Percentiles rank a stretch among this genome's conserved stretches.
phyloP scores from a whole-genome alignment of 2,113 vertebrate species.

The Nesogale talazaci region DNA sequence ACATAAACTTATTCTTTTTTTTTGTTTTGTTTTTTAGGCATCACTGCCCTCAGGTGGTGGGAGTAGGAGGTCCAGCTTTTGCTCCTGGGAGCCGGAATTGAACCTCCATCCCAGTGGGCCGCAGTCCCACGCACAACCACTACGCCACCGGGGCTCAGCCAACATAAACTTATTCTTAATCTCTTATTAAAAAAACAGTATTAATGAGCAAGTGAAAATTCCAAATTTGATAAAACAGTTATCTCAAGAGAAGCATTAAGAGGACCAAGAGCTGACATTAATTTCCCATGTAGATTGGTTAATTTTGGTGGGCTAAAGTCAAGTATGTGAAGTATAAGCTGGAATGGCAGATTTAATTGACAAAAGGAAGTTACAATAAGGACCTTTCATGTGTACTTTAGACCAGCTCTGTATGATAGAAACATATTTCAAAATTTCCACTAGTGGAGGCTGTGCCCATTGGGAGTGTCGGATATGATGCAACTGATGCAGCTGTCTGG shows the following conservation, averaged over 20 bases:
- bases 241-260: background rate
- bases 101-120: too few species aligned
- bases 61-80: too few species aligned
- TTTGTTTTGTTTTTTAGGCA: too few species aligned
- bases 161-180: background rate
- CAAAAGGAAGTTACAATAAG: background rate
- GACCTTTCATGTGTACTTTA: background rate
- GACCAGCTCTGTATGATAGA: background rate
- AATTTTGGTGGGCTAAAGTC: background rate
- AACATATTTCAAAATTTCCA: background rate
- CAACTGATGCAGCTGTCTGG: constrained; percentile 77
- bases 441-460: background rate
- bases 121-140: too few species aligned
- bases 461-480: background rate
- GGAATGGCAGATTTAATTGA: background rate
- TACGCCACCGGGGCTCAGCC: too few species aligned
- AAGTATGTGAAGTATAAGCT: background rate
- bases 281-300: background rate
- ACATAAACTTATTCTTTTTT: background rate
- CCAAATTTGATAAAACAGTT: background rate
- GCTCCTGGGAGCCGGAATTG: too few species aligned
- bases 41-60: too few species aligned
- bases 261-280: background rate
- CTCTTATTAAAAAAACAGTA: constrained; percentile 17
- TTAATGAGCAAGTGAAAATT: constrained; percentile 48